These are phyloP conservation scores for Ericerus pela DNA, from an alignment of 1,140 invertebrate genomes.

Conservation along the genomic window DNA sequence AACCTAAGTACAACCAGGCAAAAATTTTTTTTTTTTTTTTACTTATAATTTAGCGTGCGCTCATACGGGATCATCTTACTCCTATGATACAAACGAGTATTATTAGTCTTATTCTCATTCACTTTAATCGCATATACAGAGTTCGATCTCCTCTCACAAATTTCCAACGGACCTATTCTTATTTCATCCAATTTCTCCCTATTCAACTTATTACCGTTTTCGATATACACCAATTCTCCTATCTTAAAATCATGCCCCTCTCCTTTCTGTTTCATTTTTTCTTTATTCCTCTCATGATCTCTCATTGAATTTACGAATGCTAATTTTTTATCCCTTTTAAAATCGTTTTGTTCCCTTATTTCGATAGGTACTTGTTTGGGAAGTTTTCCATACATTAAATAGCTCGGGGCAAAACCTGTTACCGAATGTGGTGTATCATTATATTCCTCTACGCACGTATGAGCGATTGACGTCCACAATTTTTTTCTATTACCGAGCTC, in stretches of 20 bases:
- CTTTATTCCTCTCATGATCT: slow-evolving; percentile 18
- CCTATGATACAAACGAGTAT: too few relatives aligned
- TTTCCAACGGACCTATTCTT: slow-evolving; percentile 18
- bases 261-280: slow-evolving; percentile 14
- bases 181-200: slow-evolving; percentile 21
- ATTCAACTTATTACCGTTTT: slow-evolving; percentile 20
- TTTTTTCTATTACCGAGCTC: slow-evolving; percentile 17
- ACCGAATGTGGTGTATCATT: slow-evolving; percentile 18
- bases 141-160: not conserved
- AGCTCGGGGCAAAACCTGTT: slow-evolving; percentile 16
- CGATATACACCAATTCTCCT: slow-evolving; percentile 19
- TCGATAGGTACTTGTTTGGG: slow-evolving; percentile 14
- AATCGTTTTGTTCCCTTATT: not conserved
- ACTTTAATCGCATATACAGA: slow-evolving; percentile 5
- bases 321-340: slow-evolving; percentile 7
- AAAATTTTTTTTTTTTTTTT: too few relatives aligned
- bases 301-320: not conserved
- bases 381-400: slow-evolving; percentile 16
- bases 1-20: too few relatives aligned
- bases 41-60: too few relatives aligned
- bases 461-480: slow-evolving; percentile 18
- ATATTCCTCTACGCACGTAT: slow-evolving; percentile 19
- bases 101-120: too few relatives aligned
- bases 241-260: slow-evolving; percentile 11
- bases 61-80: too few relatives aligned